Percentiles rank a stretch among this genome's conserved stretches.
Evolutionary conservation across 2,888 invertebrate genomes (phyloP).

Genomic region (Amphipoea lucens): DNA sequence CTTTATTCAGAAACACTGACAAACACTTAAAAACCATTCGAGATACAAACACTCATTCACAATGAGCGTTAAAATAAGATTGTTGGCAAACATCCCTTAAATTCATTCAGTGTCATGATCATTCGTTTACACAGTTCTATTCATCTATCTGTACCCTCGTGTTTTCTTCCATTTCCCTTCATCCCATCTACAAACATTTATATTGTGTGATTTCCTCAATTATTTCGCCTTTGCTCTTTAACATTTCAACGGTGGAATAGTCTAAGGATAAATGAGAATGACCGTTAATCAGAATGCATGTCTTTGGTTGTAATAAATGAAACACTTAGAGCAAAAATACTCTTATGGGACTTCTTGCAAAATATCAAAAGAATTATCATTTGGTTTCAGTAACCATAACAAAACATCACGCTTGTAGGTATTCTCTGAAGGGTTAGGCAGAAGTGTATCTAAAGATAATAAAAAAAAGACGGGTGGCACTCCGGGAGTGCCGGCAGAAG

Average conservation of each 20-base stretch:
- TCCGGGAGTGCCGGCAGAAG: no score
- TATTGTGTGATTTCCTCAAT: constrained; percentile 44
- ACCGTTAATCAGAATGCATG: constrained; percentile 14
- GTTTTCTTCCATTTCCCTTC: constrained; percentile 46
- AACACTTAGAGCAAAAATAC: neutral
- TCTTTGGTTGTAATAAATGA: neutral
- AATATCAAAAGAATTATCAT: neutral
- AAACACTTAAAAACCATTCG: constrained; percentile 16
- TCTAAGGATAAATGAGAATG: constrained; percentile 4
- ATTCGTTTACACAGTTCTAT: constrained; percentile 44
- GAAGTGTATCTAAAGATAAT: no score
- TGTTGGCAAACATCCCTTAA: constrained; percentile 27
- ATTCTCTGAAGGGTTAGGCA: no score
- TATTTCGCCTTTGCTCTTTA: constrained; percentile 23
- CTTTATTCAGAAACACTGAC: neutral
- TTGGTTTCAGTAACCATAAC: no score
- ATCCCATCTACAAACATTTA: constrained; percentile 38
- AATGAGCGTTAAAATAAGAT: constrained; percentile 20
- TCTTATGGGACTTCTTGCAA: neutral
- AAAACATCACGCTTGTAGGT: no score
- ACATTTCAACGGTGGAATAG: constrained; percentile 9
- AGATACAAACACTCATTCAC: constrained; percentile 22
- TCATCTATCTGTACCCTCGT: constrained; percentile 39
- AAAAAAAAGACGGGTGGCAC: no score
- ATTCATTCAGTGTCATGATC: constrained; percentile 48